phyloP scores from a whole-genome alignment of 1,140 invertebrate genomes.

The Ceratoteleas bidentatus region DNA sequence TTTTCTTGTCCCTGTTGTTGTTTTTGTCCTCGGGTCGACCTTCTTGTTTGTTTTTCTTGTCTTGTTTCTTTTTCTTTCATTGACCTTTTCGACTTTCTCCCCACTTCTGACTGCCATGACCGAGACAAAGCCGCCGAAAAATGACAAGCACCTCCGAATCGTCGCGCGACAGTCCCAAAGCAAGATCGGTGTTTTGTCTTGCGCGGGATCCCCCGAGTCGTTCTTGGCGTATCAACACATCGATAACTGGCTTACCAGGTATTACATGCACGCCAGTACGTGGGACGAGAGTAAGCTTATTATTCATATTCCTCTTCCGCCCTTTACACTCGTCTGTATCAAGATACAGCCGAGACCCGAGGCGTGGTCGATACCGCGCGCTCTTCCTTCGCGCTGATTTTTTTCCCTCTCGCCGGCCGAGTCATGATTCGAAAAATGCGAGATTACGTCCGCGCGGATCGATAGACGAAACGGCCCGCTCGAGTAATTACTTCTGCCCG shows the following conservation, averaged over 20 bases:
- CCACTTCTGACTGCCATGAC: too few relatives aligned
- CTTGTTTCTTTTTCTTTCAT: too few relatives aligned
- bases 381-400: slow-evolving; percentile 36
- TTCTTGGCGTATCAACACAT: too few relatives aligned
- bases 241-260: slow-evolving; percentile 63
- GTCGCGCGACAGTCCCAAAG: too few relatives aligned
- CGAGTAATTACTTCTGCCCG: slow-evolving; percentile 12
- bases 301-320: slow-evolving; percentile 65
- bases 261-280: slow-evolving; percentile 64
- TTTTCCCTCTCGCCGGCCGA: slow-evolving; percentile 10
- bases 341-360: slow-evolving; percentile 58
- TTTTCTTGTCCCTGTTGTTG: too few relatives aligned
- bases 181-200: too few relatives aligned
- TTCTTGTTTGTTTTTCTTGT: too few relatives aligned
- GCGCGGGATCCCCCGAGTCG: too few relatives aligned
- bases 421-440: slow-evolving; percentile 44
- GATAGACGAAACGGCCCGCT: slow-evolving; percentile 1
- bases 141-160: too few relatives aligned
- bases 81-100: too few relatives aligned
- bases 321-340: slow-evolving; percentile 58
- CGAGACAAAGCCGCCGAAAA: too few relatives aligned
- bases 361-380: slow-evolving; percentile 53
- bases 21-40: too few relatives aligned
- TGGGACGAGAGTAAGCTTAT: slow-evolving; percentile 65
- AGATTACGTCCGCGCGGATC: slow-evolving; percentile 35